Evolutionary conservation across 2,113 vertebrate species (phyloP).

Genomic region (Ictalurus punctatus): DNA sequence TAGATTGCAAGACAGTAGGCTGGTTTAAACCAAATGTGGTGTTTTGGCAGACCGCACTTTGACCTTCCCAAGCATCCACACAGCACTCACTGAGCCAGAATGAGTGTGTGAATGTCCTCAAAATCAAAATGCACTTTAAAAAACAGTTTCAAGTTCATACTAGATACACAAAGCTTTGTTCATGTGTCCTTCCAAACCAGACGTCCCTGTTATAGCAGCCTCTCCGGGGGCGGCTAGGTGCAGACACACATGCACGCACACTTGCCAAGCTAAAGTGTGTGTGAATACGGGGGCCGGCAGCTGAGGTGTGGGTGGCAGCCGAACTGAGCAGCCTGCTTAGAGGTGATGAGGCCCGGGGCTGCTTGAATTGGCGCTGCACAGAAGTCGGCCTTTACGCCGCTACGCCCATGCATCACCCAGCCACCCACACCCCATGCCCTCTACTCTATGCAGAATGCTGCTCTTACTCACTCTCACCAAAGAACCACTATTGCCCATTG

Average conservation of each 20-base stretch:
- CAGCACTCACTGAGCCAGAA: slow-evolving; percentile 9
- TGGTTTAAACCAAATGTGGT: slow-evolving; percentile 36
- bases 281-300: slow-evolving; percentile 49
- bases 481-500: slow-evolving; percentile 38
- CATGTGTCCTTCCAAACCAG: slow-evolving; percentile 44
- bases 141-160: slow-evolving; percentile 3
- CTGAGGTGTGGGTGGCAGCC: slow-evolving; percentile 54
- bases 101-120: slow-evolving; percentile 12
- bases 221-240: slow-evolving; percentile 51
- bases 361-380: slow-evolving; percentile 47
- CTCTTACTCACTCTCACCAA: slow-evolving; percentile 32
- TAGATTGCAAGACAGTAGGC: slow-evolving; percentile 32
- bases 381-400: slow-evolving; percentile 52
- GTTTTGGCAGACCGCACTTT: slow-evolving; percentile 38
- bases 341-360: slow-evolving; percentile 51
- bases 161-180: slow-evolving; percentile 26
- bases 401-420: slow-evolving; percentile 52
- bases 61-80: slow-evolving; percentile 36
- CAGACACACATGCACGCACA: slow-evolving; percentile 46
- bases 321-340: slow-evolving; percentile 51
- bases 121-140: slow-evolving; percentile 8
- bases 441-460: slow-evolving; percentile 34
- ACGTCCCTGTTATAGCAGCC: slow-evolving; percentile 50
- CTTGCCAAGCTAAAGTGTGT: slow-evolving; percentile 47
- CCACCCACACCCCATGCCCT: slow-evolving; percentile 49